Base-by-base conservation (phyloP, 2,888 invertebrate genomes). In the Sarcophaga subvicina region DNA sequence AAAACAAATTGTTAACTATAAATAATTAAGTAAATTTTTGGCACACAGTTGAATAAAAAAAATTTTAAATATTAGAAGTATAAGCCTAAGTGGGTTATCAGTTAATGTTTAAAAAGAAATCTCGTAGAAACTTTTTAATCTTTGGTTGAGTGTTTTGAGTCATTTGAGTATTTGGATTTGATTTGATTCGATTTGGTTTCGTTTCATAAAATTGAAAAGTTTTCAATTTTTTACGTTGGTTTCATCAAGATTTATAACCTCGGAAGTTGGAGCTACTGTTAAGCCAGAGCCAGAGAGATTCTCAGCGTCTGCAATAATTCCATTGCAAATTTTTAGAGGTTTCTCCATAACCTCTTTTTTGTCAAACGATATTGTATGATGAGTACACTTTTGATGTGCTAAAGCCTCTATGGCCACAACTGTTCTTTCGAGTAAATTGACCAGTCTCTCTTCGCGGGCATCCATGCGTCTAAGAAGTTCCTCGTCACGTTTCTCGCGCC, bases 401-500 rank as follows among this genome's bases (percentile, higher is more conserved):
- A 93, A 89, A 82, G 91, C 89, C 89, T 93, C 93, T 81, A 93
- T 92, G 87, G 93, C 93, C 80, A 93, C 90, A 67, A 93, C 93
- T n/a, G 93, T 93, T 69, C 93, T 91, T 88, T 93, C 93, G 45
- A 93, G 89, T 47, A 93, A 90, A 86, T 90, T 91, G 82, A 93
- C 90, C 11, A 93, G 88, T 75, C 93, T 92, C 88, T 93, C 93
- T 85, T 93, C 93, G 2, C 93, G 91, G 20, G 93, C 93, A 89
- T 93, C 93, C 93, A 93, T 93, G 0, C 93, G 91, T 80, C 92
- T 91, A 8, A 93, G 90, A 84, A 93, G 90, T 88, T 93, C 92
- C 77, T 93, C 93, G 82, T 93, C 93, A 0, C 93, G 92, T 59
- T 93, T 93, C 83, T 93, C 93, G 11, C 93, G 91, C 3, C 93